phyloP scores from a whole-genome alignment of 92 coral and sea anemone species.

The Parazoanthus atlanticus region DNA sequence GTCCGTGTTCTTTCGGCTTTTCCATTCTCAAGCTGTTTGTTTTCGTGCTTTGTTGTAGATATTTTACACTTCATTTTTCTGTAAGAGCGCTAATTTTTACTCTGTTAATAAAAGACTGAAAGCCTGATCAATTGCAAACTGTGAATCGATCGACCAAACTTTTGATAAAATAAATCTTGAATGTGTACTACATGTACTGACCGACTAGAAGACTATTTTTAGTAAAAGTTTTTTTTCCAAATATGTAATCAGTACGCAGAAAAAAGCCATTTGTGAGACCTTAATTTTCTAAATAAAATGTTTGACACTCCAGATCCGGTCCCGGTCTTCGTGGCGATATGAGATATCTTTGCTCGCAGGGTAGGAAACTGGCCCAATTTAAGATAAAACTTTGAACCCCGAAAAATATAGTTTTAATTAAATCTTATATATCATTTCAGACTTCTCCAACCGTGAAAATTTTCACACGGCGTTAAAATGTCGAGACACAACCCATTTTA shows the following conservation, averaged over 20 bases:
- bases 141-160: neutral
- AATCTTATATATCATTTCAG: neutral
- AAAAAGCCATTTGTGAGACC: neutral
- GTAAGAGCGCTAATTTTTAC: no score
- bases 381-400: neutral
- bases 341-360: no score
- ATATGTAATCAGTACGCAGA: neutral
- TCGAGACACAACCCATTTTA: neutral
- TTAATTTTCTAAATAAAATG: neutral
- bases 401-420: neutral
- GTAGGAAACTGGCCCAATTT: neutral
- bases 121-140: no score
- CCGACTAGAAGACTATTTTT: neutral
- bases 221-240: no score
- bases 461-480: constrained; percentile 20
- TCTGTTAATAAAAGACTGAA: no score
- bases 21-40: neutral
- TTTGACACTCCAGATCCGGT: neutral
- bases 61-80: no score
- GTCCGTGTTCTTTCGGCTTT: no score
- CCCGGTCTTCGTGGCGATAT: no score
- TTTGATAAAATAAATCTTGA: no score
- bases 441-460: neutral
- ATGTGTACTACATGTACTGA: no score
- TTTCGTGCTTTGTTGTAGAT: neutral